Conservation (phyloP, 1,140 invertebrate genomes). For the Mya arenaria region DNA sequence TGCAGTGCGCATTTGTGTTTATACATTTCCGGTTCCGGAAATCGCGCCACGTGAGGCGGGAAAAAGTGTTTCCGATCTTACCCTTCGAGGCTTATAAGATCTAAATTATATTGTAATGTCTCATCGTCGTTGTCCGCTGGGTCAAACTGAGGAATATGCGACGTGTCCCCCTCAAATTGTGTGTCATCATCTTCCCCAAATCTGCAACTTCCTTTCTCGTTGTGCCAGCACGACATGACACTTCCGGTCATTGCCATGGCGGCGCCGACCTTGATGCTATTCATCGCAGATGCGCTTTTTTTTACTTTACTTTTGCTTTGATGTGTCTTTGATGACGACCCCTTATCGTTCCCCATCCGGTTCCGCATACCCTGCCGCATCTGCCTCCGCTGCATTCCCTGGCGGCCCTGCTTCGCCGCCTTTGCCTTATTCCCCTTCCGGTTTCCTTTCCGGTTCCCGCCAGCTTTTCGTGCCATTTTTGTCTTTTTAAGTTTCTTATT, state of each 20-base stretch:
- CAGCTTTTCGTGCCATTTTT: constrained; percentile 38
- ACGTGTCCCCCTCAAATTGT: constrained; percentile 35
- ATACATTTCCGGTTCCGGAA: constrained; percentile 4
- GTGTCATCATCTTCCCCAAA: constrained; percentile 43
- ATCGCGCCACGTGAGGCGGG: neutral
- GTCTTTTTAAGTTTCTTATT: neutral
- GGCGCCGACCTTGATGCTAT: constrained; percentile 32
- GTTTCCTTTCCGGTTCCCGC: constrained; percentile 20
- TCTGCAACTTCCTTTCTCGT: constrained; percentile 8
- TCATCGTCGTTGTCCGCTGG: constrained; percentile 48
- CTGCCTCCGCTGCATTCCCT: constrained; percentile 43
- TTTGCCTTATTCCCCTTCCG: neutral
- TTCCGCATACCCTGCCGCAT: constrained; percentile 47
- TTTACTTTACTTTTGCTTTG: neutral
- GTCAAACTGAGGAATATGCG: constrained; percentile 43
- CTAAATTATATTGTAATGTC: constrained; percentile 38
- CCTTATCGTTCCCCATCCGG: constrained; percentile 5
- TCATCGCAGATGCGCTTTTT: constrained; percentile 24
- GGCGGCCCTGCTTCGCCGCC: neutral
- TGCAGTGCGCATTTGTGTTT: too few relatives aligned
- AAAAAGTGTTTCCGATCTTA: constrained; percentile 16
- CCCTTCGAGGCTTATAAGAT: constrained; percentile 49
- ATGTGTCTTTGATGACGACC: neutral
- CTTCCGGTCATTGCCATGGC: constrained; percentile 30
- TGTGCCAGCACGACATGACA: neutral